Evolutionary conservation across 2,113 vertebrate genomes (phyloP), one percentile per base, ranked within the genome.

Genomic region (Pontoporia blainvillei): DNA sequence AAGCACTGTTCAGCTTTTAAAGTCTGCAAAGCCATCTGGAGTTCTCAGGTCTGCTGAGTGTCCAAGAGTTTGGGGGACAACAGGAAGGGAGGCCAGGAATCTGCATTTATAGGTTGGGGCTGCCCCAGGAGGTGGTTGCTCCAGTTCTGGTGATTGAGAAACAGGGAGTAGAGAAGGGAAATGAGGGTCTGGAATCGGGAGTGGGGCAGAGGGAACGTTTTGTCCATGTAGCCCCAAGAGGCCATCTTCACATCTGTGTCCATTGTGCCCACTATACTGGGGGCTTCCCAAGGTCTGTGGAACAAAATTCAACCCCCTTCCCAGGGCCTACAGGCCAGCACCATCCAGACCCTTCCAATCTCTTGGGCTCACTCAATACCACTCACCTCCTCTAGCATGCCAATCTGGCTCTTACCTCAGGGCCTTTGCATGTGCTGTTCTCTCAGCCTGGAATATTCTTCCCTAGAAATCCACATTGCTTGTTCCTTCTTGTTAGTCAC

Each of bases 301-400:
- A 62, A 82, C 66, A 57, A 44, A 82, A 4, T 21, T 23, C 5
- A n/a, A 36, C 27, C 69, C 23, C 49, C 21, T 66, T 41, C 21
- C 31, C 2, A 4, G 31, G 36, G 20, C 21, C 12, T 17, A 6
- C 41, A 36, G 54, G 67, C 23, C 61, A 10, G 36, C 2, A 20
- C 29, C 41, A 6, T 13, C 10, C 69, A 34, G 62, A 57, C 34
- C 7, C 31, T 25, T 12, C 61, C 54, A 52, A 15, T 75, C 23
- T 86, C 84, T 3, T 4, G 6, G 34, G 31, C 67, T 73, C n/a
- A 7, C 25, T 41, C 25, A 31, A 3, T 23, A 39, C 71, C 57
- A 29, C 23, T 20, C 1, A 0, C 15, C 14, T 34, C 25, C 4
- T 18, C 46, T 4, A 2, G 11, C 17, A 11, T 34, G 10, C 44